Conservation (phyloP, 2,113 vertebrate species). For the Ceyx cyanopectus region DNA sequence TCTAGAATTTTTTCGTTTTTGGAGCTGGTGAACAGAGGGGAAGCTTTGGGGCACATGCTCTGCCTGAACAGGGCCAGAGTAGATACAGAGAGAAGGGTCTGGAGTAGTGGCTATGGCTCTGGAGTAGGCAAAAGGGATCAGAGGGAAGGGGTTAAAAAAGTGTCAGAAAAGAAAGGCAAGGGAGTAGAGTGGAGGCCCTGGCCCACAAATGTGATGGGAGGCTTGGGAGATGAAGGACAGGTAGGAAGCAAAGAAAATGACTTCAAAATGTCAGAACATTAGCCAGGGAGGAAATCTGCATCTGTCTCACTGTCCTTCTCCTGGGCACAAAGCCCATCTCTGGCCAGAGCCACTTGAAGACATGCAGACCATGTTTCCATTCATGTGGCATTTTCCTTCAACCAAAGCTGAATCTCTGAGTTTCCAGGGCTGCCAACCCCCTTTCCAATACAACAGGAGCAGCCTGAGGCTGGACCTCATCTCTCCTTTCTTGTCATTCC, state of each 20-base stretch:
- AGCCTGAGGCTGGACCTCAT: neutral
- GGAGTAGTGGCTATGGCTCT: neutral
- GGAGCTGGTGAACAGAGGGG: neutral
- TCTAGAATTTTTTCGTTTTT: neutral
- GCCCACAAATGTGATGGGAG: neutral
- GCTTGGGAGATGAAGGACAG: neutral
- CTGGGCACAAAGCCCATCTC: neutral
- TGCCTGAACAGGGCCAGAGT: neutral
- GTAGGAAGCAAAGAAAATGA: neutral
- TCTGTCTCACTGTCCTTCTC: neutral
- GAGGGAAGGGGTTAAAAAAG: neutral
- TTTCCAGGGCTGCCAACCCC: neutral
- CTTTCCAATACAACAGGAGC: neutral
- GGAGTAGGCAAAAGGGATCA: neutral
- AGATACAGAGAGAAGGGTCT: neutral
- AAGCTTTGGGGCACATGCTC: neutral
- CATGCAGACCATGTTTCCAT: neutral
- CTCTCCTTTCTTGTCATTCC: neutral
- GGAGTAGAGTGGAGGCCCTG: neutral
- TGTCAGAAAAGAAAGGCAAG: neutral
- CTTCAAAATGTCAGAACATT: neutral
- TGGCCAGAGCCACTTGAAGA: fast-evolving
- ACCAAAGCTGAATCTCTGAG: neutral
- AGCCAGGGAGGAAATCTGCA: neutral
- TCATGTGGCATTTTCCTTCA: neutral